These are phyloP conservation scores for Cotesia typhae DNA, from an alignment of 1,140 invertebrate species.

Conservation along the genomic window DNA sequence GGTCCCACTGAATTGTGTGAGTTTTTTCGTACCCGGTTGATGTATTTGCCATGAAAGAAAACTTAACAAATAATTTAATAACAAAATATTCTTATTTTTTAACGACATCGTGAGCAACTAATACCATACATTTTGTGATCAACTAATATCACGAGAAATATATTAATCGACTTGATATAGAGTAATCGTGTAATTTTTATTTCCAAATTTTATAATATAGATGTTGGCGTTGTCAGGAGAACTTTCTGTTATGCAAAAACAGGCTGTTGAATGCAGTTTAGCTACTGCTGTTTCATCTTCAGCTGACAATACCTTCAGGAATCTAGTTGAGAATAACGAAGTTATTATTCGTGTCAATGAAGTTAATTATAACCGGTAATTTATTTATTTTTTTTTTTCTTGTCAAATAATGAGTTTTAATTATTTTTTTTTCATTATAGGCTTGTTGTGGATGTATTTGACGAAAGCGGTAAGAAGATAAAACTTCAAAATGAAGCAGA, in stretches of 20 bases:
- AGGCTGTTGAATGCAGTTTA: conserved; percentile 65
- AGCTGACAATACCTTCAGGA: conserved; percentile 44
- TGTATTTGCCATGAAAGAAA: conserved; percentile 35
- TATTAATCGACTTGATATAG: conserved; percentile 13
- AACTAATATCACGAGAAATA: conserved; percentile 28
- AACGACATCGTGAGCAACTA: conserved; percentile 28
- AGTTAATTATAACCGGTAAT: conserved; percentile 68
- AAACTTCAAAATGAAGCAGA: conserved; percentile 64
- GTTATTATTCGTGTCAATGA: conserved; percentile 69
- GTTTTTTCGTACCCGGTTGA: conserved; percentile 46
- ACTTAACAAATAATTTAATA: conserved; percentile 18
- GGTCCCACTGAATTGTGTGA: conserved; percentile 59
- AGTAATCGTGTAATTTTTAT: neutral
- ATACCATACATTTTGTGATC: conserved; percentile 40
- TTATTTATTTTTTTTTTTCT: conserved; percentile 18
- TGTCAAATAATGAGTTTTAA: neutral
- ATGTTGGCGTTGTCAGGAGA: conserved; percentile 66
- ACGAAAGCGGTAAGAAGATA: conserved; percentile 68
- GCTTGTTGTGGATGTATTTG: conserved; percentile 69
- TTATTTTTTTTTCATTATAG: conserved; percentile 58
- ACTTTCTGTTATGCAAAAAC: conserved; percentile 68
- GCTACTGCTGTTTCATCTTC: conserved; percentile 38
- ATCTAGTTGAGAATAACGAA: conserved; percentile 47
- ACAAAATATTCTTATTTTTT: too few species aligned
- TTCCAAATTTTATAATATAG: conserved; percentile 50